Percentiles rank a stretch among this genome's conserved stretches.
These are phyloP conservation scores for Anoplophora glabripennis DNA, from an alignment of 1,140 invertebrate species.

Conservation along the genomic window DNA sequence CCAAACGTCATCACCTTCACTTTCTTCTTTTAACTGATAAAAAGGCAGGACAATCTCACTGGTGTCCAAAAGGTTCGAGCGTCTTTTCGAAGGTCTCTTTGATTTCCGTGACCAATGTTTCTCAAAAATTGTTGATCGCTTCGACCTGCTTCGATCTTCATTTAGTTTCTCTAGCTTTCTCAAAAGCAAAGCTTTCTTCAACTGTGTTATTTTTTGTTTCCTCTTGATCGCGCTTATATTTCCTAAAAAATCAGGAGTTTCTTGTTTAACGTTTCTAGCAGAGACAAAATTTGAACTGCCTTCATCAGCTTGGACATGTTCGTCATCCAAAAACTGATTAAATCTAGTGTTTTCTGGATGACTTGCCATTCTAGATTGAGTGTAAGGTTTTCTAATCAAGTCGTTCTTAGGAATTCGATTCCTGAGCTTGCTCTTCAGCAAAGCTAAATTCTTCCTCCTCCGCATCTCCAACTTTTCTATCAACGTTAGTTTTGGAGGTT, in stretches of 20 bases:
- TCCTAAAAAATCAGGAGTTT: too few species aligned
- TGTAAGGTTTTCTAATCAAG: too few species aligned
- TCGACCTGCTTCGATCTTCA: conserved; percentile 16
- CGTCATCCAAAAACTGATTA: too few species aligned
- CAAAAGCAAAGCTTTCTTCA: conserved; percentile 17
- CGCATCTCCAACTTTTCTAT: not conserved
- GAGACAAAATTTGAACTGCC: too few species aligned
- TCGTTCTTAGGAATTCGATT: too few species aligned
- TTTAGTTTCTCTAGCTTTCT: conserved; percentile 27
- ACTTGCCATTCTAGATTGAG: too few species aligned
- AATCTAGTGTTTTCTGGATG: too few species aligned
- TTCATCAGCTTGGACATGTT: too few species aligned
- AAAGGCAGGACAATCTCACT: conserved; percentile 23
- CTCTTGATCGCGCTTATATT: too few species aligned
- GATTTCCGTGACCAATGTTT: not conserved
- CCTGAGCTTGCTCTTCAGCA: not conserved
- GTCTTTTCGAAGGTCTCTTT: conserved; percentile 3
- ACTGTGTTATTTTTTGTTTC: conserved; percentile 1
- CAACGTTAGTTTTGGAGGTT: conserved; percentile 1
- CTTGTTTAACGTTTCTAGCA: too few species aligned
- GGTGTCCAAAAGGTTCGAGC: conserved; percentile 24
- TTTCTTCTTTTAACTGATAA: conserved; percentile 22
- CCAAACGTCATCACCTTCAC: conserved; percentile 2
- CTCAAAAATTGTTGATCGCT: not conserved
- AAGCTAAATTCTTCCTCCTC: conserved; percentile 3